Percentiles rank a stretch among this genome's conserved stretches.
phyloP scores from a whole-genome alignment of 1,140 invertebrate species.

The Trigoniulus corallinus region DNA sequence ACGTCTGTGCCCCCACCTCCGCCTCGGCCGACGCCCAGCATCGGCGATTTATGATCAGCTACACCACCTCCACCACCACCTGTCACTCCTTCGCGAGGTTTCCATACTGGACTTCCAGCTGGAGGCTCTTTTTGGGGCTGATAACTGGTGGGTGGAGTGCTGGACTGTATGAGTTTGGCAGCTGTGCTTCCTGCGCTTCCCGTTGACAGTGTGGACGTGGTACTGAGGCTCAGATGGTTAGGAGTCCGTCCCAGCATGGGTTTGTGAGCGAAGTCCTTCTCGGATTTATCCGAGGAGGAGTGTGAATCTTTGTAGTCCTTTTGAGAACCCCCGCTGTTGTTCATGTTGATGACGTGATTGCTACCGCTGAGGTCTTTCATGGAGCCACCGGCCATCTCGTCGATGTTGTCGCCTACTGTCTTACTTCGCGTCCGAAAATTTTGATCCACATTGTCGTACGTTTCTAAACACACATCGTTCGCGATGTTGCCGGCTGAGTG shows the following conservation, averaged over 20 bases:
- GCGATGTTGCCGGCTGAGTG: conserved; percentile 79
- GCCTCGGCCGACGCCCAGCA: conserved; percentile 10
- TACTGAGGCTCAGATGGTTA: conserved; percentile 80
- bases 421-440: conserved; percentile 68
- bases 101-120: conserved; percentile 75
- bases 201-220: conserved; percentile 80
- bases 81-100: conserved; percentile 73
- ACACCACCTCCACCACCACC: no score
- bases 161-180: conserved; percentile 80
- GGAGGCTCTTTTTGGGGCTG: conserved; percentile 35
- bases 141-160: conserved; percentile 75
- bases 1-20: conserved; percentile 15
- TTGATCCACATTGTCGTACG: conserved; percentile 48
- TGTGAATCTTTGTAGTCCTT: no score
- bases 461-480: conserved; percentile 20
- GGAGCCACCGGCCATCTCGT: no score
- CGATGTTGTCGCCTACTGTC: conserved; percentile 75
- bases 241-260: conserved; percentile 54
- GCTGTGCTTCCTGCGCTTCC: conserved; percentile 76
- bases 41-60: conserved; percentile 4
- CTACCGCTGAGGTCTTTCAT: conserved; percentile 6
- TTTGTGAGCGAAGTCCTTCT: conserved; percentile 7
- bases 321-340: conserved; percentile 1
- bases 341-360: no score
- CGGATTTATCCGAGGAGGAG: conserved; percentile 9